Evolutionary conservation across 2,888 invertebrate species (phyloP), one percentile per base, ranked within the genome.

Genomic region (Drosophila diplacantha): DNA sequence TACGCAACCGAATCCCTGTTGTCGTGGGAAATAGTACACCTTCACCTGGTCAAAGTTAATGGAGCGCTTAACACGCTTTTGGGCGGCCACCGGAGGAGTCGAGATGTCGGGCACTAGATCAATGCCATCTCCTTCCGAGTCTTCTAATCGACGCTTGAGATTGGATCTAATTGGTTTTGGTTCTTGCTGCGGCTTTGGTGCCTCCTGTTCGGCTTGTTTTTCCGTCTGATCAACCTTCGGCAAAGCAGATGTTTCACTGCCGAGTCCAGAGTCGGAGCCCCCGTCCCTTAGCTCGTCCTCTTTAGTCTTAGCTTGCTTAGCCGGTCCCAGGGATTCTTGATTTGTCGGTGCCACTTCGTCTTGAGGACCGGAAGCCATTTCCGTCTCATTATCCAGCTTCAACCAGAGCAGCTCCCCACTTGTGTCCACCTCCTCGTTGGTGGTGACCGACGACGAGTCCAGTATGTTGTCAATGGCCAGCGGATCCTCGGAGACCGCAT

Each of bases 1-100:
- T 68, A 96, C 95, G 89, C 96, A 96, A 35, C 95, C 93, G 88
- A 96, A 96, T 20, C 96, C 96, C 90, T 96, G 96, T 55, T 96
- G 92, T 84, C 98, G 91, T 3, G 96, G 96, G 89, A 99, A 98
- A 89, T 98, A 98, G 89, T 92, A 98, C 11, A 98, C 97, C 20
- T 96, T 96, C 0, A 98, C 98, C 73, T 93, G 94, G 78, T 96
- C 94, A 87, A 98, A 98, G 72, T 93, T 92, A 69, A 98, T 96
- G 41, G 92, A 92, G 77, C 93, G 93, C 89, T 95, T 96, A 84
- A 92, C 91, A 85, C 93, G 94, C 84, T 93, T 88, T 34, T 74
- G 75, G 5, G 50, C 38, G 5, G 51, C 41, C 14, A 57, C 52
- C 7, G 65, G 35, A 1, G 32, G 61, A 7, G 53, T 32, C 14